Evolutionary conservation across 2,113 vertebrate genomes (phyloP).

Genomic region (Tenebrosternarchus preto): DNA sequence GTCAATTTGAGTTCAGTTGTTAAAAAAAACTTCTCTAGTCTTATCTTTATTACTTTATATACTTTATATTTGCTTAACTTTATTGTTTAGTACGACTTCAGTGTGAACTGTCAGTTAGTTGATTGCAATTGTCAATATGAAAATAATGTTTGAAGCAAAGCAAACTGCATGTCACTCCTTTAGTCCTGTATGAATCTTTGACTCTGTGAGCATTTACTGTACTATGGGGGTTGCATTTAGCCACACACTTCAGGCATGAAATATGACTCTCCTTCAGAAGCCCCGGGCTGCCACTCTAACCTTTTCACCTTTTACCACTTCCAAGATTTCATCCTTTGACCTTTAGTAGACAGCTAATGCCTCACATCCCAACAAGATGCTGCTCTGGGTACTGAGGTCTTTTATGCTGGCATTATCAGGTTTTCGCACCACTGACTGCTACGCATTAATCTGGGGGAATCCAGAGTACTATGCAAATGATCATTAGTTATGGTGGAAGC

Average conservation of each 20-base stretch:
- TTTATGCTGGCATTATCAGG: not conserved
- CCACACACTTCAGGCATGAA: constrained; percentile 54
- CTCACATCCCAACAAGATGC: not conserved
- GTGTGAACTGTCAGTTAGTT: no score
- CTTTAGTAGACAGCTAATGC: constrained; percentile 33
- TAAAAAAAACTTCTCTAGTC: not conserved
- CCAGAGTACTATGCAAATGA: no score
- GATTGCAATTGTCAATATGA: no score
- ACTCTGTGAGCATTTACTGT: not conserved
- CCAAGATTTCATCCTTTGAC: constrained; percentile 59
- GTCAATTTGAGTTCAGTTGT: constrained; percentile 64
- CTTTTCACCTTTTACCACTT: constrained; percentile 78
- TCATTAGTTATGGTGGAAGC: not conserved
- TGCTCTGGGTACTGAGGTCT: not conserved
- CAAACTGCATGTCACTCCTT: not conserved
- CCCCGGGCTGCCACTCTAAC: constrained; percentile 64
- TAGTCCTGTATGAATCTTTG: not conserved
- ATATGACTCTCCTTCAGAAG: constrained; percentile 60
- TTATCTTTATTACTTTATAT: not conserved
- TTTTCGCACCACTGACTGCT: not conserved
- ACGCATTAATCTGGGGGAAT: no score
- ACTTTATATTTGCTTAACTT: not conserved
- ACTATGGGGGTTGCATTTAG: not conserved
- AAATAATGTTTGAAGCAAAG: not conserved
- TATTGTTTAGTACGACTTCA: not conserved